Evolutionary conservation across 2,888 invertebrate species (phyloP), one percentile per base, ranked within the genome.

Genomic region (Notodonta ziczac): DNA sequence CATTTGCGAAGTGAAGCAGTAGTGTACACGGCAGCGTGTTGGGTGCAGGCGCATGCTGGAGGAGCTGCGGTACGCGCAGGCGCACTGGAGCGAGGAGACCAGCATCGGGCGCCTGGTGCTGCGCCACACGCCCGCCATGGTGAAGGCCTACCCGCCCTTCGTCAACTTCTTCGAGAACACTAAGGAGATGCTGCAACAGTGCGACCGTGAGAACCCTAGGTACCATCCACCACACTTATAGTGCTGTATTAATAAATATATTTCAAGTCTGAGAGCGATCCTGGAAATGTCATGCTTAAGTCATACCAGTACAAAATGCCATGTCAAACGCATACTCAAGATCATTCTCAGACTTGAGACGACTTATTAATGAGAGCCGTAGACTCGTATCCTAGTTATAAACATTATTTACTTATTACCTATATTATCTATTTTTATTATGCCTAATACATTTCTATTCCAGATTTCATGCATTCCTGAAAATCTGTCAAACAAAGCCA

Each of bases 111-210:
- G 97, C 82, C 96, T 99, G 76, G 97, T 99, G 86, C 94, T 98
- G 59, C 96, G 97, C 85, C 97, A 97, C 93, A 97, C 97, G 59
- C 96, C 97, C 60, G 98, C 97, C 81, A 94, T 99, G 85, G 95
- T 97, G 73, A 98, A 98, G 90, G 98, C 98, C 1, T 99, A 99
- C 94, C 99, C 99, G 67, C 98, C 99, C 24, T 99, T 98, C 93
- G 97, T 99, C 60, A 99, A 99, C 94, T 99, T 98, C 94, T 99
- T 99, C 89, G 99, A 99, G 90, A 97, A 98, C 88, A 98, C 98
- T 90, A 98, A 98, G 91, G 98, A 98, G 83, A 97, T 97, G 94
- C 95, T 99, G 84, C 94, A 96, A 80, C 96, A 96, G 83, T 99
- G 98, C 94, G 98, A 98, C 94, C 96, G 96, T 85, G 97, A 96